Percentiles rank a stretch among this genome's conserved stretches.
Evolutionary conservation across 2,113 vertebrate genomes (phyloP).

Genomic region (Cinclus mexicanus): DNA sequence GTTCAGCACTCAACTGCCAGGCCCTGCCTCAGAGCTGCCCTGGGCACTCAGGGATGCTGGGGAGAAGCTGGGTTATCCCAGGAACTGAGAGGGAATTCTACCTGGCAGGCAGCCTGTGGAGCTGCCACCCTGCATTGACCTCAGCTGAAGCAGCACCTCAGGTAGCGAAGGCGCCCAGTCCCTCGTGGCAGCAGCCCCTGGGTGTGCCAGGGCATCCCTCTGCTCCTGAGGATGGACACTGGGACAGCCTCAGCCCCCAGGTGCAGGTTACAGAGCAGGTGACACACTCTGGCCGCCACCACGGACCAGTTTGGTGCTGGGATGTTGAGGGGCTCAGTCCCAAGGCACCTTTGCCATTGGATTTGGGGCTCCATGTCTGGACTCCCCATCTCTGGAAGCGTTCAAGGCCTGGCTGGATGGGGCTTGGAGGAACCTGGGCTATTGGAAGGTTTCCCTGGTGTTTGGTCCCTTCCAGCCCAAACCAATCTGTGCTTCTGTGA

Average conservation of each 20-base stretch:
- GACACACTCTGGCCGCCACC: not conserved
- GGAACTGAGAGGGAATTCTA: not conserved
- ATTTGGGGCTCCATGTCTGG: not conserved
- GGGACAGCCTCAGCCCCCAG: not conserved
- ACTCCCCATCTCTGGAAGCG: not conserved
- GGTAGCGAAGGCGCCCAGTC: not conserved
- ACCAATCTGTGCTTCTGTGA: not conserved
- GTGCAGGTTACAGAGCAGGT: not conserved
- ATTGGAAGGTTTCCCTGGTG: not conserved
- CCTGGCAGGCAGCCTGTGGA: not conserved
- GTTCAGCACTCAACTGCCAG: not conserved
- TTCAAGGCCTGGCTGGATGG: not conserved
- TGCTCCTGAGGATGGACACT: not conserved
- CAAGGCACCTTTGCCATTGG: not conserved
- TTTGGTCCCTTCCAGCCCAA: not conserved
- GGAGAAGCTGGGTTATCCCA: not conserved
- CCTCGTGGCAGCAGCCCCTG: not conserved
- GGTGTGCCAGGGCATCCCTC: not conserved
- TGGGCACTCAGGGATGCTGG: not conserved
- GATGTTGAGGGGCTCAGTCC: not conserved
- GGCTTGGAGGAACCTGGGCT: not conserved
- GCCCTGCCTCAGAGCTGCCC: not conserved
- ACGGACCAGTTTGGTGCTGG: not conserved
- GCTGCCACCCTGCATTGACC: not conserved
- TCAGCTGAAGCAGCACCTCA: not conserved